Evolutionary conservation across 1,140 invertebrate genomes (phyloP), one percentile per base, ranked within the genome.

Genomic region (Sycophila sp.): DNA sequence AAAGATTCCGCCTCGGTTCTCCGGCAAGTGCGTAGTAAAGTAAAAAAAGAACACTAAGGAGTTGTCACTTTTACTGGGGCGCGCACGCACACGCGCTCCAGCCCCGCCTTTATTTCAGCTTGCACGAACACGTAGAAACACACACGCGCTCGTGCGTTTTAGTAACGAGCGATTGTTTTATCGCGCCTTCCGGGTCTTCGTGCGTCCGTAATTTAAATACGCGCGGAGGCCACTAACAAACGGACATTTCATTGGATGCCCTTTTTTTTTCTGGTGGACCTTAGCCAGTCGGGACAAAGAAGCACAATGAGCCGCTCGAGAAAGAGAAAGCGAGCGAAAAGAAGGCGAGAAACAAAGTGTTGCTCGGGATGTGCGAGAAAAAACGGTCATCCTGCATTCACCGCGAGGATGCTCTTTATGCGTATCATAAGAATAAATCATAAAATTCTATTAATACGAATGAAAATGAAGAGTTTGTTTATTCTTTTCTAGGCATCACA

Each of bases 401-500:
- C 22, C 36, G 15, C 49, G 49, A 62, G 34, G 47, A 56, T 51
- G 55, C 28, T 42, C 11, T 62, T 56, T 42, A n/a, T 22, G 2
- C n/a, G 0, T 47, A 47, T 47, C 17, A n/a, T n/a, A n/a, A n/a
- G n/a, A n/a, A n/a, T n/a, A n/a, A n/a, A n/a, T n/a, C n/a, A n/a
- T n/a, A n/a, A n/a, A n/a, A n/a, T n/a, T 19, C 3, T 42, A 24
- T 8, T 26, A n/a, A 40, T 24, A n/a, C 64, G 49, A 26, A n/a
- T n/a, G n/a, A n/a, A n/a, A n/a, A n/a, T n/a, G n/a, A 45, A 0
- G 40, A 13, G 1, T 45, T 15, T 28, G 40, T 56, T 60, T 26
- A 17, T 58, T 22, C 28, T 24, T 36, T 69, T 73, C 38, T 87
- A 96, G 95, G 94, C 82, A 92, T 94, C 78, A 94, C 93, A 76